Conservation (phyloP, 1,140 invertebrate species). For the Heliothis virescens region DNA sequence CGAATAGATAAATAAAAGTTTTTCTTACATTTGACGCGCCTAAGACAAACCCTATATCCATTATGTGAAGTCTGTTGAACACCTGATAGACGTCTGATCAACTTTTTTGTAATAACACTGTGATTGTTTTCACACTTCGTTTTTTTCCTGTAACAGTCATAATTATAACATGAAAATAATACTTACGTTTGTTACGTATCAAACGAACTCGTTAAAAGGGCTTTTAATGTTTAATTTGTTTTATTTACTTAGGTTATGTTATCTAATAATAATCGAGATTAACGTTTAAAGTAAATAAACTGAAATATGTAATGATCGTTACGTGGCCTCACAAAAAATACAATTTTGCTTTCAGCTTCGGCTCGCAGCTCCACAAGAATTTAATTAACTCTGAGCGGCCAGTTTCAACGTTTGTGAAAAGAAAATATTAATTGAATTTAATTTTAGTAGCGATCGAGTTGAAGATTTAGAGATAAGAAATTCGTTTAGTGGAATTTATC, state of each 20-base stretch:
- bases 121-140: too few species aligned
- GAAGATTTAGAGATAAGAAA: conserved; percentile 29
- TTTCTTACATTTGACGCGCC: too few species aligned
- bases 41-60: too few species aligned
- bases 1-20: too few species aligned
- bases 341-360: conserved; percentile 22
- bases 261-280: conserved; percentile 12
- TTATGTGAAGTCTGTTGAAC: too few species aligned
- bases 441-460: conserved; percentile 24
- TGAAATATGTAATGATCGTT: conserved; percentile 32
- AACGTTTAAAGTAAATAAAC: conserved; percentile 29
- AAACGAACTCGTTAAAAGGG: conserved; percentile 27
- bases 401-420: conserved; percentile 38
- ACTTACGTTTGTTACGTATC: conserved; percentile 9
- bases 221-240: conserved; percentile 48
- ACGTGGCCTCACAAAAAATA: conserved; percentile 24
- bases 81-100: too few species aligned
- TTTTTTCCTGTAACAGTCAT: too few species aligned
- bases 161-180: background rate
- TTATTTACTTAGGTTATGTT: conserved; percentile 18
- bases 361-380: conserved; percentile 12
- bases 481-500: conserved; percentile 20
- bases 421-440: conserved; percentile 43
- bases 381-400: conserved; percentile 38
- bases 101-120: too few species aligned